Base-by-base conservation (phyloP, 2,113 vertebrate genomes). In the Trogon melanurus region DNA sequence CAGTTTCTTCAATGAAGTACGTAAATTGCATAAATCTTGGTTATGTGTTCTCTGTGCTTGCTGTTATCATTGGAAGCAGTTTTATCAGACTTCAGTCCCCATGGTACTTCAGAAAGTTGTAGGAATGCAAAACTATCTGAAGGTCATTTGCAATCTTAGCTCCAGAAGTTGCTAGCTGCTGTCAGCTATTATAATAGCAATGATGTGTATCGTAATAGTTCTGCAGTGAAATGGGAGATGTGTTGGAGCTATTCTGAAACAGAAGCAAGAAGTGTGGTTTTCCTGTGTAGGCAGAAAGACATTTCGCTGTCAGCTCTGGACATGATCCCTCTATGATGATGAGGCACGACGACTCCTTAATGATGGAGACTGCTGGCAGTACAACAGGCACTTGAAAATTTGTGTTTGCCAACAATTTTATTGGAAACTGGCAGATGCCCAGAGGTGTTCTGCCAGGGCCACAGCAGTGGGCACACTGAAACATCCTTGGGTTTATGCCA, bases 311-410 rank as follows among this genome's bases (percentile, higher is more conserved):
- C 53, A 56, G 76, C 57, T 60, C 67, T 38, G 75, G 66, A 44
- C 64, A 30, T 2, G 1, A 27, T 25, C n/a, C 56, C 32, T 25
- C 27, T 17, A 0, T 29, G 30, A 11, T 0, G 1, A 4, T 12
- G 56, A n/a, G 72, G 23, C 2, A 1, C 26, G 5, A 11, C 1
- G 67, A 30, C 25, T 83, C 15, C 17, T 32, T 51, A 15, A 2
- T 6, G 57, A 41, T 12, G 67, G 72, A 57, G 41, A 1, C 62
- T 66, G 62, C 57, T 71, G 72, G 47, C 36, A 44, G 44, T 10
- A 16, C 47, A 76, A 47, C 57, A n/a, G 61, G 30, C 32, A 26
- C 41, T 66, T 66, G 67, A 18, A 79, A 58, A 53, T 30, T 34
- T 57, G 19, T 14, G 78, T 62, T 74, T 36, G 7, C 51, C 50